A percentile compares a stretch with the other conserved stretches of the same genome.
phyloP scores from a whole-genome alignment of 1,140 invertebrate genomes.

The Oryzaephilus surinamensis region DNA sequence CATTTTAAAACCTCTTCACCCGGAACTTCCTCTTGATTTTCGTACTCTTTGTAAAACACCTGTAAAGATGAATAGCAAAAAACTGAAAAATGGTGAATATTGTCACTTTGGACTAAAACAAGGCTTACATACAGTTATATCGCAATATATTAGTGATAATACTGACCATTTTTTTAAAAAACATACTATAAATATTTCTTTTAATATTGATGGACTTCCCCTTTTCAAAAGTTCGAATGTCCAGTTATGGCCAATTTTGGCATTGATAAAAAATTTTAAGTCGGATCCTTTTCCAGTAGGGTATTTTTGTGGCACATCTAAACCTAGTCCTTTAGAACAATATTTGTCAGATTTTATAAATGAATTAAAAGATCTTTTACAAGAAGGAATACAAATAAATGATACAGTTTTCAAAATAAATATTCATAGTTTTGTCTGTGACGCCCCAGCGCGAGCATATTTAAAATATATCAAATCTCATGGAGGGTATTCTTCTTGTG shows the following conservation, averaged over 20 bases:
- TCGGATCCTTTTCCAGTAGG: conserved; percentile 11
- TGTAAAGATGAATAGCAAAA: conserved; percentile 1
- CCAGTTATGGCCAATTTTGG: conserved; percentile 15
- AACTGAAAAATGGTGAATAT: conserved; percentile 9
- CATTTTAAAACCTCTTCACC: conserved; percentile 4
- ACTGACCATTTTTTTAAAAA: not conserved
- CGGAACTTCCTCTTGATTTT: conserved; percentile 6
- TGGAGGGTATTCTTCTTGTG: conserved; percentile 9
- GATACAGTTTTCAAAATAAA: conserved; percentile 7
- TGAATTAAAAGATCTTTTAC: conserved; percentile 5
- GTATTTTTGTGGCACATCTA: conserved; percentile 11
- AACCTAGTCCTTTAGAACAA: conserved; percentile 8
- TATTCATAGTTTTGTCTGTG: conserved; percentile 13
- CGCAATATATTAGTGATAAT: not conserved
- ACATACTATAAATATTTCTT: conserved; percentile 1
- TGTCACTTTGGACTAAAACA: conserved; percentile 11
- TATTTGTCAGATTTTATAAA: conserved; percentile 15
- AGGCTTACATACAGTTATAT: conserved; percentile 5
- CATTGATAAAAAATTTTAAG: conserved; percentile 9
- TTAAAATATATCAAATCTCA: conserved; percentile 8
- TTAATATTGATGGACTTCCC: conserved; percentile 15
- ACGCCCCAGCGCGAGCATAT: conserved; percentile 12
- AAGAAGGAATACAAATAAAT: conserved; percentile 7
- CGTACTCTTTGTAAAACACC: conserved; percentile 13
- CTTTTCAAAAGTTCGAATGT: conserved; percentile 9